A percentile compares a stretch with the other conserved stretches of the same genome.
Conservation (phyloP, 2,888 invertebrate genomes). For the Lepidocyrtoides sp. region DNA sequence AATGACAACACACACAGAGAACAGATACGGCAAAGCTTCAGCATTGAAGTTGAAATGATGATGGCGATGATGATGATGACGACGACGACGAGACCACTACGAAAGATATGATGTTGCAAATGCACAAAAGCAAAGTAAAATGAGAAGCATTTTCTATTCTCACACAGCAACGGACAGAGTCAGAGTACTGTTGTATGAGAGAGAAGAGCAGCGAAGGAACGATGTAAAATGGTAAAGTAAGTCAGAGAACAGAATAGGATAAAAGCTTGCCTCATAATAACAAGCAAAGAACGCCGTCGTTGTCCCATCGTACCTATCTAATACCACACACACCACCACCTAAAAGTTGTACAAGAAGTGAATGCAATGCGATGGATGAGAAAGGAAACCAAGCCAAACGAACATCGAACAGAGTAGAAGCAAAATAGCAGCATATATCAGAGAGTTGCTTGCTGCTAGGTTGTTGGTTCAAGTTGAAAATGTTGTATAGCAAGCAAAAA, state of each 20-base stretch:
- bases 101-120: background rate
- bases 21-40: background rate
- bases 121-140: background rate
- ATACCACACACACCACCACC: too few relatives aligned
- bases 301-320: background rate
- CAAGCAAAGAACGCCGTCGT: background rate
- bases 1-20: background rate
- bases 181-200: background rate
- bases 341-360: slow-evolving; percentile 3
- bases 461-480: background rate
- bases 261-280: slow-evolving; percentile 25
- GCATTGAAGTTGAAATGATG: background rate
- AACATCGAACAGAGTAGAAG: slow-evolving; percentile 16
- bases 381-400: slow-evolving; percentile 77
- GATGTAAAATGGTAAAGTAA: background rate
- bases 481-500: background rate
- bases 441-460: background rate
- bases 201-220: background rate
- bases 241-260: background rate
- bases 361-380: background rate
- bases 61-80: background rate
- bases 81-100: background rate
- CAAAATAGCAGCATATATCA: background rate
- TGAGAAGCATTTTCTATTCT: slow-evolving; percentile 41
- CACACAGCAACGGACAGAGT: background rate